Evolutionary conservation across 2,113 vertebrate species (phyloP).

Genomic region (Ammospiza caudacuta): DNA sequence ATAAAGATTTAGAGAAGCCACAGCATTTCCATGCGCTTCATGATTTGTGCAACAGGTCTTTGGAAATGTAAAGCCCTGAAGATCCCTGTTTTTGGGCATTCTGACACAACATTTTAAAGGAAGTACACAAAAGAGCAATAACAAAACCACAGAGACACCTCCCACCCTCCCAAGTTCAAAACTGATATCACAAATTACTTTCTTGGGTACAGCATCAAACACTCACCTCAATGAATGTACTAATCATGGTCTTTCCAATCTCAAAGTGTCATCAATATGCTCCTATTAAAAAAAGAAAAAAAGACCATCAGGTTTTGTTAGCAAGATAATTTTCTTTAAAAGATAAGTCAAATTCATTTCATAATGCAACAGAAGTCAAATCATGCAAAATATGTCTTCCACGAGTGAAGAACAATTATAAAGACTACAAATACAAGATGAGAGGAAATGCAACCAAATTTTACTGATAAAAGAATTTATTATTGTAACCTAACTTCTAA

Average conservation of each 20-base stretch:
- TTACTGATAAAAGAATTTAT: background rate
- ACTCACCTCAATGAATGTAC: slow-evolving; percentile 8
- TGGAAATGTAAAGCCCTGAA: background rate
- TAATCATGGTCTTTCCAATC: background rate
- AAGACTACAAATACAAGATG: background rate
- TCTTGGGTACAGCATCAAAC: background rate
- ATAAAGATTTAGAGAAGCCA: background rate
- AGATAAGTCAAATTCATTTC: background rate
- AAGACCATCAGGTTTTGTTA: background rate
- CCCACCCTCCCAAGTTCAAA: background rate
- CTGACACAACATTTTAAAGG: background rate
- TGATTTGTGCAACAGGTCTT: background rate
- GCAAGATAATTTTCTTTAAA: background rate
- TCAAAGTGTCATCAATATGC: background rate
- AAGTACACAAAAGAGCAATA: background rate
- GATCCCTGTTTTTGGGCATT: background rate
- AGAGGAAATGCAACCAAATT: background rate
- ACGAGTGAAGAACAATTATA: background rate
- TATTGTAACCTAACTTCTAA: background rate
- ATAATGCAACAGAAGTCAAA: background rate
- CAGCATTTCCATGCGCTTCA: background rate
- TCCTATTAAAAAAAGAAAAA: background rate
- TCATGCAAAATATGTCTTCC: background rate
- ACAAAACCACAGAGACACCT: background rate
- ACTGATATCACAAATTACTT: background rate